phyloP scores from a whole-genome alignment of 2,888 invertebrate genomes.

The Drosophila testacea region DNA sequence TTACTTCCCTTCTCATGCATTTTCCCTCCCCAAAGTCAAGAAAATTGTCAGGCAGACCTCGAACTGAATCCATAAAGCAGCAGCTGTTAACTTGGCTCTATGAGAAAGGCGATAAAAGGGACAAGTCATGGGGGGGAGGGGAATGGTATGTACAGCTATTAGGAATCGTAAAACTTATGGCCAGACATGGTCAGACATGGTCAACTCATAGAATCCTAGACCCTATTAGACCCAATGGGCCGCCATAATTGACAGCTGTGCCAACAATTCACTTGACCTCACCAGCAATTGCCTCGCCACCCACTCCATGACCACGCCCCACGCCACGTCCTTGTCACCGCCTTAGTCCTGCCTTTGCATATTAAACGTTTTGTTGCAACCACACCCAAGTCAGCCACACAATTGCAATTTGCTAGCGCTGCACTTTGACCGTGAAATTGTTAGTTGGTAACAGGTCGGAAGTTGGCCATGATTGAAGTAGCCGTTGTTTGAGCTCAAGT shows the following conservation, averaged over 20 bases:
- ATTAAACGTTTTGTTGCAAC: conserved; percentile 50
- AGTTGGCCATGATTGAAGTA: conserved; percentile 52
- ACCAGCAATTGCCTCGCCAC: neutral
- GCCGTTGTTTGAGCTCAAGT: conserved; percentile 21
- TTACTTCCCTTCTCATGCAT: neutral
- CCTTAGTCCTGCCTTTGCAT: conserved; percentile 35
- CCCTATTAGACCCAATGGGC: conserved; percentile 46
- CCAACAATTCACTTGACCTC: conserved; percentile 46
- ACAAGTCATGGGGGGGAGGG: neutral
- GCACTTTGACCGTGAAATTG: conserved; percentile 58
- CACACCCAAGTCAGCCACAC: conserved; percentile 18
- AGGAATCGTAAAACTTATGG: conserved; percentile 56
- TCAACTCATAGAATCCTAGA: conserved; percentile 7
- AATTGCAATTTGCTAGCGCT: conserved; percentile 13
- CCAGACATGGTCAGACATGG: conserved; percentile 27
- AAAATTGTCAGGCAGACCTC: conserved; percentile 11
- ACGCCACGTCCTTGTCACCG: neutral
- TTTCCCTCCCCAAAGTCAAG: neutral
- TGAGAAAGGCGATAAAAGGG: neutral
- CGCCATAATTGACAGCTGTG: conserved; percentile 70
- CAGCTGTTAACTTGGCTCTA: conserved; percentile 41
- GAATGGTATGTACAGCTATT: conserved; percentile 24
- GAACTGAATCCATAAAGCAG: conserved; percentile 26
- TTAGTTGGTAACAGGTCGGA: conserved; percentile 30
- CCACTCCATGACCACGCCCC: neutral